Conservation (phyloP, 2,797 vertebrate species). For the Chelon auratus region DNA sequence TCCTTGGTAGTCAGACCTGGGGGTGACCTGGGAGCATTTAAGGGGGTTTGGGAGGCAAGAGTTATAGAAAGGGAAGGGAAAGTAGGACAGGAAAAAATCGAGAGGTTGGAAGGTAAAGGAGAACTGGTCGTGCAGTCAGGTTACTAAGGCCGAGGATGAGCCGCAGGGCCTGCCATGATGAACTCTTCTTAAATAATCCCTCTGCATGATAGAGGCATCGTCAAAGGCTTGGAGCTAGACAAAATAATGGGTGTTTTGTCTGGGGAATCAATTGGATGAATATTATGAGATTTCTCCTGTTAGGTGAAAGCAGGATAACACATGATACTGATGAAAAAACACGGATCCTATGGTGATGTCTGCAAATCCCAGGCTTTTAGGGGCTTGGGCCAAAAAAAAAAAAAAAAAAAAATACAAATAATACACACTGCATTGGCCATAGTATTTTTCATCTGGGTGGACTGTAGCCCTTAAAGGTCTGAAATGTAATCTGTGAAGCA, state of each 20-base stretch:
- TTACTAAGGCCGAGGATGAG: constrained; percentile 83
- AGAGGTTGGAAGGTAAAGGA: constrained; percentile 72
- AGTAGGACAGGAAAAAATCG: constrained; percentile 66
- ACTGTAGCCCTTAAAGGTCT: constrained; percentile 78
- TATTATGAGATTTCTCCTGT: constrained; percentile 84
- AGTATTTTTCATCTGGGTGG: constrained; percentile 53
- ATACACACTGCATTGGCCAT: constrained; percentile 52
- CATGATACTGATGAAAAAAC: constrained; percentile 82
- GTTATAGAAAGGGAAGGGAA: constrained; percentile 68
- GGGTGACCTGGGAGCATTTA: constrained; percentile 77
- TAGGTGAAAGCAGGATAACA: constrained; percentile 85
- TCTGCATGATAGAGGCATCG: constrained; percentile 84
- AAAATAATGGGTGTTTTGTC: constrained; percentile 79
- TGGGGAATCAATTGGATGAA: constrained; percentile 80
- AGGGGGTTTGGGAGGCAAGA: constrained; percentile 64
- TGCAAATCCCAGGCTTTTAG: constrained; percentile 80
- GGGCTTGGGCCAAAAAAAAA: constrained; percentile 70
- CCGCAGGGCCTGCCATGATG: constrained; percentile 85
- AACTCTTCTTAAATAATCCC: constrained; percentile 82
- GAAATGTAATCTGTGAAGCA: constrained; percentile 84
- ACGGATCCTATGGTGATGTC: constrained; percentile 75
- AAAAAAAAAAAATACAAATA: too few relatives aligned
- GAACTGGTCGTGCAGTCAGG: constrained; percentile 82
- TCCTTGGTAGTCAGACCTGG: constrained; percentile 83
- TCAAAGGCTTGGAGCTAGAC: constrained; percentile 83